These are phyloP conservation scores for Hydra vulgaris DNA, from an alignment of 30 jellyfish, hydroid and myxozoan genomes.

Conservation along the genomic window DNA sequence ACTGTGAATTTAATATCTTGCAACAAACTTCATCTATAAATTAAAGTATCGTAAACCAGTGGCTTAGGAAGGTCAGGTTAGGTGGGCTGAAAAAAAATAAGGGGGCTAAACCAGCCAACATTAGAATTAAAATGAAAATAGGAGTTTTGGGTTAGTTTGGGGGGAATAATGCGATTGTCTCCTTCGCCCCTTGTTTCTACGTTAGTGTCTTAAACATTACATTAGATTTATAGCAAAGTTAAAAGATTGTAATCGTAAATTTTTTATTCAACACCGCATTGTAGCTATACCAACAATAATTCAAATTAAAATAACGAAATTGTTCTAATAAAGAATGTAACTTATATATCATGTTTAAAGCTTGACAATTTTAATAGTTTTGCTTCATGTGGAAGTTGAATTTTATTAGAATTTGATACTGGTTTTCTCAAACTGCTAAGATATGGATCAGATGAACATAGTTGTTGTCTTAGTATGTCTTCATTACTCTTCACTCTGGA, in stretches of 20 bases:
- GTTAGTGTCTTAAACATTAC: no score
- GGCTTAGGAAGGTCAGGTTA: no score
- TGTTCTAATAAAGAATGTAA: background rate
- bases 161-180: no score
- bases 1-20: background rate
- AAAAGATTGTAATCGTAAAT: no score
- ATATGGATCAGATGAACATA: background rate
- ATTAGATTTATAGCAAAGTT: no score
- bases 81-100: no score
- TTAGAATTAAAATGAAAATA: no score
- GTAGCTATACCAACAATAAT: background rate
- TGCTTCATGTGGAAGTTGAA: background rate
- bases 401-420: background rate
- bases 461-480: background rate
- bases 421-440: background rate
- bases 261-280: no score
- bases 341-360: background rate
- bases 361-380: background rate
- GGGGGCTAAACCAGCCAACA: no score
- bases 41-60: background rate
- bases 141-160: no score
- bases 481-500: background rate
- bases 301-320: background rate
- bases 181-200: no score
- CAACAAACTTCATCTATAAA: background rate